A percentile compares a stretch with the other conserved stretches of the same genome.
Evolutionary conservation across 2,797 vertebrate species (phyloP).

Genomic region (Pseudochaenichthys georgianus): DNA sequence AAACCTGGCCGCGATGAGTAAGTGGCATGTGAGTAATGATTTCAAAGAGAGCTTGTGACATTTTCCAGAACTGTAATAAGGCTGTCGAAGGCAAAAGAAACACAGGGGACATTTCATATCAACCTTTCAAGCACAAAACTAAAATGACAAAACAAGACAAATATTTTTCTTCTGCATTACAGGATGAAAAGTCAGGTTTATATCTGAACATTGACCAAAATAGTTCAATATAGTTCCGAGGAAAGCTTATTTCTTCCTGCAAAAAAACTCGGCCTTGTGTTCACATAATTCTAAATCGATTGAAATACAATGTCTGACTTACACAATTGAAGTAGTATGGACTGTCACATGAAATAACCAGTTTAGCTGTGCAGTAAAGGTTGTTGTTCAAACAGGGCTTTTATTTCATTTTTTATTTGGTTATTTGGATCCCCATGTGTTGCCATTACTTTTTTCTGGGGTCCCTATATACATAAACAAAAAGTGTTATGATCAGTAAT

Average conservation of each 20-base stretch:
- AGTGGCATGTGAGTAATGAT: conserved; percentile 31
- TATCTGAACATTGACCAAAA: no score
- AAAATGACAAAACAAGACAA: not conserved
- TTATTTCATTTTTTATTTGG: not conserved
- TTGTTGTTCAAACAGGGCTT: no score
- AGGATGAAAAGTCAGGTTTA: no score
- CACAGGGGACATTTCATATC: conserved; percentile 2
- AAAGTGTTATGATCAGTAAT: not conserved
- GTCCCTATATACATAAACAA: not conserved
- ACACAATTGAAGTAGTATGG: no score
- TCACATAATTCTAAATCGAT: no score
- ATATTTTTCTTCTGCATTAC: not conserved
- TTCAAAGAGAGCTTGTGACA: not conserved
- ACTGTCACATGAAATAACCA: no score
- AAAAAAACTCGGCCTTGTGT: no score
- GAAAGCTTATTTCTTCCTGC: no score
- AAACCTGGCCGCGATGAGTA: conserved; percentile 23
- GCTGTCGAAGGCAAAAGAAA: conserved; percentile 8
- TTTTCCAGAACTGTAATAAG: conserved; percentile 35
- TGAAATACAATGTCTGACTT: no score
- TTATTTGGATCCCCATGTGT: not conserved
- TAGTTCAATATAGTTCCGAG: no score
- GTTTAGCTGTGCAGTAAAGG: no score
- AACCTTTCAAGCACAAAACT: not conserved
- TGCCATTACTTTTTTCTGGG: not conserved